phyloP scores from a whole-genome alignment of 1,140 invertebrate genomes.

The Eubasilissa regina region DNA sequence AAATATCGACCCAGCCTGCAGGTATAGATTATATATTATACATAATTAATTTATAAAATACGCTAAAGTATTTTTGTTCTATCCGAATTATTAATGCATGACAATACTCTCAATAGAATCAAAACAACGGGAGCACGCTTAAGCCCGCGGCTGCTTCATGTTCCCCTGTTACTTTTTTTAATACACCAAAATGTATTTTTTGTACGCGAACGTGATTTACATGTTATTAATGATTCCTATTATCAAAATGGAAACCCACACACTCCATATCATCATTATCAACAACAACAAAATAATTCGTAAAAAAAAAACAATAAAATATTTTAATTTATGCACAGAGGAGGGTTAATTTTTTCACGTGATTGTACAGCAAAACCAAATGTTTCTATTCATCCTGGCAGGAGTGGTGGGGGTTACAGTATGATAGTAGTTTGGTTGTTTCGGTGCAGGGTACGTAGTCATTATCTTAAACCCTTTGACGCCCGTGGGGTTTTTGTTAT shows the following conservation, averaged over 20 bases:
- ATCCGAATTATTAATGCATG: conserved; percentile 27
- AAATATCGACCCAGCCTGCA: background rate
- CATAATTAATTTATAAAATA: conserved; percentile 14
- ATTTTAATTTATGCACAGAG: conserved; percentile 59
- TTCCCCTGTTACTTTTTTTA: conserved; percentile 4
- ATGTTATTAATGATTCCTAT: conserved; percentile 60
- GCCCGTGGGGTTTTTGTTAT: conserved; percentile 54
- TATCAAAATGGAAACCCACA: conserved; percentile 60
- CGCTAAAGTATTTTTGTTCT: conserved; percentile 1
- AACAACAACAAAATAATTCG: conserved; percentile 47
- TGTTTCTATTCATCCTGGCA: background rate
- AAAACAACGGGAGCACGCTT: conserved; percentile 35
- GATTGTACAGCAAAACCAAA: background rate
- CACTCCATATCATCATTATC: conserved; percentile 53
- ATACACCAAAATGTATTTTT: conserved; percentile 37
- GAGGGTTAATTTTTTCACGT: conserved; percentile 58
- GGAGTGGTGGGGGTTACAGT: conserved; percentile 10
- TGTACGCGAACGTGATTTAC: conserved; percentile 54
- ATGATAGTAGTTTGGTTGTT: conserved; percentile 21
- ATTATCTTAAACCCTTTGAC: conserved; percentile 54
- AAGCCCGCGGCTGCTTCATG: background rate
- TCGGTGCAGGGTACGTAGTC: conserved; percentile 29
- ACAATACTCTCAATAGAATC: conserved; percentile 11
- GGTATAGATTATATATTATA: background rate
- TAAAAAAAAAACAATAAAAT: conserved; percentile 51